Evolutionary conservation across 1,140 invertebrate genomes (phyloP).

Genomic region (Drosophila subobscura): DNA sequence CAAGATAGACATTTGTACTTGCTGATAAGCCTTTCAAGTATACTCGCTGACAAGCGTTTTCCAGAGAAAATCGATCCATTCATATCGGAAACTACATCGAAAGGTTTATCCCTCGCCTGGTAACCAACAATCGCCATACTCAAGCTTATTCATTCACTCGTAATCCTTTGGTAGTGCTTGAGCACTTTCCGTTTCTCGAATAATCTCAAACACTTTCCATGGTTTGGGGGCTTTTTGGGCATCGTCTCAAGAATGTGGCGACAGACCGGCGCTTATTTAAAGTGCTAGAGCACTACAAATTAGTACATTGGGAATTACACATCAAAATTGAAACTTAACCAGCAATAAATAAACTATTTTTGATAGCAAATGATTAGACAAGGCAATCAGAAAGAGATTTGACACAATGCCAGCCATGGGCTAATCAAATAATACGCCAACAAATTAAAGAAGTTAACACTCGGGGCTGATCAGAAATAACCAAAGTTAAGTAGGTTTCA

Average conservation of each 20-base stretch:
- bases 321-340: not conserved
- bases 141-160: no score
- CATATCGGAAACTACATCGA: not conserved
- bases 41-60: conserved; percentile 7
- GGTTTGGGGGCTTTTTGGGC: not conserved
- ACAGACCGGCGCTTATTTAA: not conserved
- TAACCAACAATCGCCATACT: no score
- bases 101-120: no score
- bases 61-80: not conserved
- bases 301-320: conserved; percentile 11
- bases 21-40: conserved; percentile 28
- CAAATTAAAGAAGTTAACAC: no score
- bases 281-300: not conserved
- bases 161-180: no score
- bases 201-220: not conserved
- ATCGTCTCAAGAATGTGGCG: not conserved
- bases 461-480: no score
- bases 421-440: no score
- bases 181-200: not conserved
- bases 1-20: conserved; percentile 14
- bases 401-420: not conserved
- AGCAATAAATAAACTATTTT: not conserved
- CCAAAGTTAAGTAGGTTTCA: no score
- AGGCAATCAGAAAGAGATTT: conserved; percentile 3
- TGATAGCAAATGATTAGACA: not conserved